A percentile compares a stretch with the other conserved stretches of the same genome.
Conservation (phyloP, 2,888 invertebrate species). For the Heliothis peltigera region DNA sequence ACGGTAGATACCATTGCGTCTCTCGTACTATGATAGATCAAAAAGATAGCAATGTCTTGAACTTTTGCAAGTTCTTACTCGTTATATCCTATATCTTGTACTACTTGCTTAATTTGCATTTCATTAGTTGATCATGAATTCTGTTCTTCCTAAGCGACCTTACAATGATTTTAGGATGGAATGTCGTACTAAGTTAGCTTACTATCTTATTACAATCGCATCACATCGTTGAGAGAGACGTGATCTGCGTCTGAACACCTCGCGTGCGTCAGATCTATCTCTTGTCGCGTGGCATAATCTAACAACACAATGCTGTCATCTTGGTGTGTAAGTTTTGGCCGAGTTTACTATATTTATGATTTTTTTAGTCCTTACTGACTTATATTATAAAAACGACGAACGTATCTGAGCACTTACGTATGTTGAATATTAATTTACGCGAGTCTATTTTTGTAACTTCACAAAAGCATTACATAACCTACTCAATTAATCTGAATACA, state of each 20-base stretch:
- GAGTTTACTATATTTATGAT: no score
- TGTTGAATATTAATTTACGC: not conserved
- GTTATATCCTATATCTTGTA: no score
- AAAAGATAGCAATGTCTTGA: no score
- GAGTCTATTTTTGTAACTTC: constrained; percentile 1
- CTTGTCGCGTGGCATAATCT: not conserved
- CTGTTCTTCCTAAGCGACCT: no score
- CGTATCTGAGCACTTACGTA: no score
- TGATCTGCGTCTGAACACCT: not conserved
- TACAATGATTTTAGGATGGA: not conserved
- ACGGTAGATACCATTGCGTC: not conserved
- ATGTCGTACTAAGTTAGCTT: not conserved
- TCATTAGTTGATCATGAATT: no score
- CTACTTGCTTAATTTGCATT: no score
- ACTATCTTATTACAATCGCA: not conserved
- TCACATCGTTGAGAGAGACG: not conserved
- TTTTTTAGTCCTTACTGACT: no score
- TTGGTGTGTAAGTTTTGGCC: no score
- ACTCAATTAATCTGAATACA: not conserved
- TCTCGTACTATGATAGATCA: not conserved
- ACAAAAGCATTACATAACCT: not conserved
- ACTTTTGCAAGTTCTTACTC: no score
- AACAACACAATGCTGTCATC: not conserved
- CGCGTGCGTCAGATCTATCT: constrained; percentile 1
- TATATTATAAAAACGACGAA: no score